Conservation (phyloP, 2,113 vertebrate genomes). For the Melanerpes formicivorus region DNA sequence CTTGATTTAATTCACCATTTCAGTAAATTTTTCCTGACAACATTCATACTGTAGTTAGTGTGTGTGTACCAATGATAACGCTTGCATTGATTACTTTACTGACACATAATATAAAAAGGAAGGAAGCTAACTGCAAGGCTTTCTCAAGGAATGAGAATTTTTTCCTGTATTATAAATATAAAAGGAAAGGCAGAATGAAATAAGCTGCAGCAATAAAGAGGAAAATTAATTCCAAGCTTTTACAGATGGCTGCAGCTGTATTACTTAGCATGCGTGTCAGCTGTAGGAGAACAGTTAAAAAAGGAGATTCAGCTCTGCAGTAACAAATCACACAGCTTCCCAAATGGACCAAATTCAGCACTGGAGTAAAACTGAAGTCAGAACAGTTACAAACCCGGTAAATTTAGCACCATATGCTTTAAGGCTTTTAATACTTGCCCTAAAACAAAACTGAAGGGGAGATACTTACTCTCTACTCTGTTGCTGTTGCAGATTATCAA, state of each 20-base stretch:
- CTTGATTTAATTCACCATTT: constrained; percentile 33
- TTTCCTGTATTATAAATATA: constrained; percentile 34
- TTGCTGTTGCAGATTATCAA: neutral
- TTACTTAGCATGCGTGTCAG: constrained; percentile 17
- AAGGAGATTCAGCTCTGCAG: neutral
- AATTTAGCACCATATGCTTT: neutral
- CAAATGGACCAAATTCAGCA: constrained; percentile 10
- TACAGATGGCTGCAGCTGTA: constrained; percentile 32
- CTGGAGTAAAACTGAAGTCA: neutral
- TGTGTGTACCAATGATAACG: neutral
- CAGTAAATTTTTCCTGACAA: constrained; percentile 21
- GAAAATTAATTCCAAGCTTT: constrained; percentile 45
- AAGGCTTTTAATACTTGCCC: neutral
- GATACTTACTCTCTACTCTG: neutral
- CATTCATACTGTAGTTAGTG: neutral
- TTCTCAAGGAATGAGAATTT: neutral
- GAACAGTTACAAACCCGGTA: neutral
- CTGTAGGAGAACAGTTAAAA: constrained; percentile 2
- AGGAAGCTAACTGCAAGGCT: constrained; percentile 28
- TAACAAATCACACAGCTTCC: constrained; percentile 20
- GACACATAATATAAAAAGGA: constrained; percentile 45
- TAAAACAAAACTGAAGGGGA: constrained; percentile 31
- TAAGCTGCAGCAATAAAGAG: constrained; percentile 47
- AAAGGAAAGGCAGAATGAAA: constrained; percentile 10
- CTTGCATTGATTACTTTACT: constrained; percentile 44